Base-by-base conservation (phyloP, 2,888 invertebrate species). In the Priocnemis perturbator region DNA sequence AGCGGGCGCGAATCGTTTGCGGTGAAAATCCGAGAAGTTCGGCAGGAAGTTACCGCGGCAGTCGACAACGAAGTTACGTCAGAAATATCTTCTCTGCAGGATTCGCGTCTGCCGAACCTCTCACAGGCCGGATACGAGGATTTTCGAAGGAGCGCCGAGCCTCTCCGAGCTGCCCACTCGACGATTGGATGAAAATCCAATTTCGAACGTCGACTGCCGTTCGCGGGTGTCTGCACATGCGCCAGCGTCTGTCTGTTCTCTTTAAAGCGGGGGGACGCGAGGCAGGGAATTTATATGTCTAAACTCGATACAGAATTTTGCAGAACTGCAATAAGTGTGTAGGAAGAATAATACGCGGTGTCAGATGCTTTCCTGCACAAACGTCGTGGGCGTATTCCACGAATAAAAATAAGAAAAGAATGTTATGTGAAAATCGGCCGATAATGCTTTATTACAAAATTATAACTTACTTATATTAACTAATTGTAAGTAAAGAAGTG, bases 121-220 rank as follows among this genome's bases (percentile, higher is more conserved):
- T 57, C 57, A 57, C 57, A 20, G 5, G 20, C 37, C 37, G 44
- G 57, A 37, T 20, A n/a, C 57, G 57, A 57, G 57, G 15, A 37
- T 37, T 37, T 56, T 37, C 37, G 44, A n/a, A n/a, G 57, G 17
- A 30, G n/a, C 17, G 44, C 17, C 50, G 26, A 37, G 26, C 4
- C 17, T 37, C 57, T 57, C 37, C 19, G 17, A n/a, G 37, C 17
- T 30, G 44, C 19, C 20, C 37, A 20, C 21, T 30, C 15, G 19
- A 37, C 57, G 74, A 75, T 75, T 75, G 74, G 65, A 68, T 71
- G 60, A 64, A 71, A 75, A 74, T 64, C 71, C 74, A 75, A 50
- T 50, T 50, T 50, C 50, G 50, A 50, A 37, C 11, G 37, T 37
- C 37, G 37, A 37, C 37, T 37, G 7, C 14, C 11, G 37, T 37